phyloP scores from a whole-genome alignment of 2,113 vertebrate species.

The human (Homo sapiens) region DNA sequence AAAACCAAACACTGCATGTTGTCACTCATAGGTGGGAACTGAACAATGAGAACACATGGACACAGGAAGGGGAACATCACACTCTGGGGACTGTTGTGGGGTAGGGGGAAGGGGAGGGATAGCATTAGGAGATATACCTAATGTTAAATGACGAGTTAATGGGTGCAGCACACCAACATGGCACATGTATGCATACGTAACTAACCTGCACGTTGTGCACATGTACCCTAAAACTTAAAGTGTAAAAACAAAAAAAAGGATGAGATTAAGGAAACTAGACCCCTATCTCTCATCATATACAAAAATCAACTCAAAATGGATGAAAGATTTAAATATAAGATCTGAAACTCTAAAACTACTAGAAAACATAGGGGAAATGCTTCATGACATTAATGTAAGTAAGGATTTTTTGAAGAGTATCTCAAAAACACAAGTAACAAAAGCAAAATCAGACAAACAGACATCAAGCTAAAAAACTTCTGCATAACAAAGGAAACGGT shows the following conservation, averaged over 20 bases:
- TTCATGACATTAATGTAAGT: background rate
- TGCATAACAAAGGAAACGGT: background rate
- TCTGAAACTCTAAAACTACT: background rate
- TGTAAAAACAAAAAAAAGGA: background rate
- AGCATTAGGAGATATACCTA: no score
- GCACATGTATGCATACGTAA: no score
- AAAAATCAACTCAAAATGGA: background rate
- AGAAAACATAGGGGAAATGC: background rate
- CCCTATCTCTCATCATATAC: background rate
- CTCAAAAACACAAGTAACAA: background rate
- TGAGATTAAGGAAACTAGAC: background rate
- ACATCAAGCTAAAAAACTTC: background rate
- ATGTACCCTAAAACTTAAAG: no score
- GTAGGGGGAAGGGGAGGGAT: no score
- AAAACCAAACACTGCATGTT: no score
- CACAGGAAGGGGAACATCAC: no score
- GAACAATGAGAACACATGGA: no score
- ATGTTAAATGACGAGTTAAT: no score
- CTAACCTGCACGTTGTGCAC: no score
- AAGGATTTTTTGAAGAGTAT: background rate
- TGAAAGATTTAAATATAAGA: background rate
- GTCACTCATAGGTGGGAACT: no score
- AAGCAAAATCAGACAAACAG: background rate
- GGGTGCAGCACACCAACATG: no score
- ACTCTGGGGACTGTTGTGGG: no score